These are phyloP conservation scores for Drosophila incognita DNA, from an alignment of 2,888 invertebrate species.

Conservation along the genomic window DNA sequence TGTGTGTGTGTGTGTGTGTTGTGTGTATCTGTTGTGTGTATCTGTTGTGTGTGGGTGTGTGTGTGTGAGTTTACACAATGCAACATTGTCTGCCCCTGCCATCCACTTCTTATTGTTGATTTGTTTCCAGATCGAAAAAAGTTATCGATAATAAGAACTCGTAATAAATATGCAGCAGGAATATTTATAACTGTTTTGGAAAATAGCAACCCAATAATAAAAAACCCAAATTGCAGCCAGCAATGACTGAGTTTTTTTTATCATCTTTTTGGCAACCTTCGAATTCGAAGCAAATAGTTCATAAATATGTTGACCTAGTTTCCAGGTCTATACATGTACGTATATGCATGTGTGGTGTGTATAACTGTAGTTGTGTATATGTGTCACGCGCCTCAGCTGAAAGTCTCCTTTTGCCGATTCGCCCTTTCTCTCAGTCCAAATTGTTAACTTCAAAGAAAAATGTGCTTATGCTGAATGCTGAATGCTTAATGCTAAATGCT, in stretches of 20 bases:
- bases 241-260: not conserved
- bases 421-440: not conserved
- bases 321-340: not conserved
- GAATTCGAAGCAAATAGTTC: conserved; percentile 1
- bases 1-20: conserved; percentile 17
- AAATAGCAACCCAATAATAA: no score
- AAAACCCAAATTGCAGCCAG: not conserved
- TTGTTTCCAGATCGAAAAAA: not conserved
- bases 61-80: conserved; percentile 13
- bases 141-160: not conserved
- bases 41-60: conserved; percentile 12
- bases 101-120: not conserved
- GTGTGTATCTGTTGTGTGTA: not conserved
- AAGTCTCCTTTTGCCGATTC: not conserved
- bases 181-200: no score
- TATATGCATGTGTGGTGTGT: not conserved
- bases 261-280: conserved; percentile 2
- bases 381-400: conserved; percentile 2
- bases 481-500: not conserved
- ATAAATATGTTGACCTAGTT: conserved; percentile 50
- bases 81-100: not conserved
- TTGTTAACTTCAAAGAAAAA: not conserved
- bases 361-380: conserved; percentile 4
- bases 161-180: no score
- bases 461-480: not conserved